These are phyloP conservation scores for Cyphomyrmex costatus DNA, from an alignment of 1,140 invertebrate genomes.

Conservation along the genomic window DNA sequence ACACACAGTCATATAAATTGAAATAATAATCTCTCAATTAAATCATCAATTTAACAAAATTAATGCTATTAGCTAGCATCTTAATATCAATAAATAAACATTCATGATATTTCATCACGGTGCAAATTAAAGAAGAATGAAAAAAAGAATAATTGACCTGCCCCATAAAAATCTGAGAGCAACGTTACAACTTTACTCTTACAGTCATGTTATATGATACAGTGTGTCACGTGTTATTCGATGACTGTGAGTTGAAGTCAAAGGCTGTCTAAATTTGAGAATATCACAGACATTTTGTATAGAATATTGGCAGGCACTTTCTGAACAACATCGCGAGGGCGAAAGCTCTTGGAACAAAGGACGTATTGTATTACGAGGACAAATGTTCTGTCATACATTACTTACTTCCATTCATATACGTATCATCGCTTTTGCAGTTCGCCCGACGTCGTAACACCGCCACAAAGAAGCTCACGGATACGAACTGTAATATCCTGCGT, in stretches of 20 bases:
- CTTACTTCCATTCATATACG: slow-evolving; percentile 41
- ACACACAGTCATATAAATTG: too few species aligned
- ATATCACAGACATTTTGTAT: slow-evolving; percentile 28
- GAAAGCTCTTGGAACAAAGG: slow-evolving; percentile 30
- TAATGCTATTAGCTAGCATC: background rate
- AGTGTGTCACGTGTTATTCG: slow-evolving; percentile 28
- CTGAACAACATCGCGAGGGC: slow-evolving; percentile 15
- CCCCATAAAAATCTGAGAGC: background rate
- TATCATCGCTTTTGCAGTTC: slow-evolving; percentile 40
- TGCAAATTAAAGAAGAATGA: background rate
- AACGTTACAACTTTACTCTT: background rate
- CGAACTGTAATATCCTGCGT: slow-evolving; percentile 16
- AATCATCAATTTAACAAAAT: too few species aligned
- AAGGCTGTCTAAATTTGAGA: slow-evolving; percentile 48
- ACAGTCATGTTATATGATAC: background rate
- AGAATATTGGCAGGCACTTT: slow-evolving; percentile 47
- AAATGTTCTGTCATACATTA: slow-evolving; percentile 49
- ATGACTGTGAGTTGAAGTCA: slow-evolving; percentile 4
- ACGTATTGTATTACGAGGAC: slow-evolving; percentile 28
- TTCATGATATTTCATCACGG: background rate
- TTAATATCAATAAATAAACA: background rate
- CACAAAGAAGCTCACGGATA: slow-evolving; percentile 33
- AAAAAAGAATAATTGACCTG: background rate
- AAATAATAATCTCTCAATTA: too few species aligned
- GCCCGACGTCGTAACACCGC: slow-evolving; percentile 2